phyloP scores from a whole-genome alignment of 2,797 vertebrate species.

The Tinamus major region DNA sequence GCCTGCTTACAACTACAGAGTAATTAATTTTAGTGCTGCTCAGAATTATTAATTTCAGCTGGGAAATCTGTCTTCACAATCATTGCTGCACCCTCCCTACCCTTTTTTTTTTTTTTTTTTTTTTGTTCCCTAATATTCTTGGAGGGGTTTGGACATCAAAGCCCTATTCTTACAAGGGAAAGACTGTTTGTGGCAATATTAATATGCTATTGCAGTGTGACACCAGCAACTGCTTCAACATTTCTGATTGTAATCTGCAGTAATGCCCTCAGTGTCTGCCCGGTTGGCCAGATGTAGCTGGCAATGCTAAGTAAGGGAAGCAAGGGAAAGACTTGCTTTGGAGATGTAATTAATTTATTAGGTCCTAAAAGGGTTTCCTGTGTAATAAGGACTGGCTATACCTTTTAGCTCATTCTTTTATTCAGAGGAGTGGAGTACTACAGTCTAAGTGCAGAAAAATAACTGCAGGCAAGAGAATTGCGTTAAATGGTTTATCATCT shows the following conservation, averaged over 20 bases:
- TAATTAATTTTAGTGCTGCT: constrained; percentile 81
- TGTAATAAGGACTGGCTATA: neutral
- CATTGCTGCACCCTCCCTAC: neutral
- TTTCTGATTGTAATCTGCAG: constrained; percentile 40
- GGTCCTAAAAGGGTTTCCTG: neutral
- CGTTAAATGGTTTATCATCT: constrained; percentile 51
- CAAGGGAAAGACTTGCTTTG: neutral
- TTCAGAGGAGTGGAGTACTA: neutral
- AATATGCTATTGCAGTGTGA: neutral
- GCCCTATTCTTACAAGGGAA: neutral
- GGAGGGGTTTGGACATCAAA: constrained; percentile 33
- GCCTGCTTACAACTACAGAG: constrained; percentile 75
- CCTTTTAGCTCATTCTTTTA: constrained; percentile 19
- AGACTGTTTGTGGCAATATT: constrained; percentile 19
- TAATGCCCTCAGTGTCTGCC: neutral
- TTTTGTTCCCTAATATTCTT: constrained; percentile 19
- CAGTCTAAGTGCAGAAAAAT: constrained; percentile 23
- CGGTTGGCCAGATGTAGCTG: constrained; percentile 21
- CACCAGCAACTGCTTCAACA: constrained; percentile 4
- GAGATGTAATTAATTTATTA: constrained; percentile 41
- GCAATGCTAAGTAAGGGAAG: constrained; percentile 11
- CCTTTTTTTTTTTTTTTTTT: neutral
- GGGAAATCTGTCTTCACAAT: constrained; percentile 58
- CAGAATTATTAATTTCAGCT: constrained; percentile 79
- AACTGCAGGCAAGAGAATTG: constrained; percentile 42